Percentiles rank a stretch among this genome's conserved stretches.
Evolutionary conservation across 1,140 invertebrate species (phyloP).

Genomic region (Penaeus chinensis): DNA sequence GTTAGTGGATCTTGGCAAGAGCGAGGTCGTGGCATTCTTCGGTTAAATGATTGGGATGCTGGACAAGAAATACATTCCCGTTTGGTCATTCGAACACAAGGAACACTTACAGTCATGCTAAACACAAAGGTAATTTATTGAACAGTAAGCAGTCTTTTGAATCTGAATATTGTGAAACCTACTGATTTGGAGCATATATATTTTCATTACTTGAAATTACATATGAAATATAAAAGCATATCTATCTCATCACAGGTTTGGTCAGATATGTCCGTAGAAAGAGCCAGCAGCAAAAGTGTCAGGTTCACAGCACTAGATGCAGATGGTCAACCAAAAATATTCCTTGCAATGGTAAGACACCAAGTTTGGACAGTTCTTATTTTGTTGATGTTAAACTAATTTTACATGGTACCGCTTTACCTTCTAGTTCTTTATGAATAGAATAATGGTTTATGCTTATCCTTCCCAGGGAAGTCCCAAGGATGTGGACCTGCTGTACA

Average conservation of each 20-base stretch:
- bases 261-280: constrained; percentile 90
- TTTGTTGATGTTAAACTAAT: no score
- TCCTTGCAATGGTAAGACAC: constrained; percentile 80
- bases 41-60: constrained; percentile 82
- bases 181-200: constrained; percentile 18
- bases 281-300: constrained; percentile 86
- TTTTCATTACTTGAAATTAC: constrained; percentile 13
- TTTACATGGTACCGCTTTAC: no score
- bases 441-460: background rate
- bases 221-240: constrained; percentile 6
- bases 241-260: constrained; percentile 74
- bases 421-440: background rate
- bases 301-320: constrained; percentile 89
- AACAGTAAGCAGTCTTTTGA: background rate
- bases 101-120: constrained; percentile 87
- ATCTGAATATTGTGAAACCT: background rate
- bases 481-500: constrained; percentile 81
- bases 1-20: constrained; percentile 87
- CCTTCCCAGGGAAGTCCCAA: constrained; percentile 78
- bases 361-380: background rate
- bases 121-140: constrained; percentile 83
- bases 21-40: constrained; percentile 85
- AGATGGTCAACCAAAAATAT: constrained; percentile 85
- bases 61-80: constrained; percentile 74
- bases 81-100: constrained; percentile 86